Percentiles rank a stretch among this genome's conserved stretches.
Conservation (phyloP, 23 tunicate species). For the Halocynthia aurantium region DNA sequence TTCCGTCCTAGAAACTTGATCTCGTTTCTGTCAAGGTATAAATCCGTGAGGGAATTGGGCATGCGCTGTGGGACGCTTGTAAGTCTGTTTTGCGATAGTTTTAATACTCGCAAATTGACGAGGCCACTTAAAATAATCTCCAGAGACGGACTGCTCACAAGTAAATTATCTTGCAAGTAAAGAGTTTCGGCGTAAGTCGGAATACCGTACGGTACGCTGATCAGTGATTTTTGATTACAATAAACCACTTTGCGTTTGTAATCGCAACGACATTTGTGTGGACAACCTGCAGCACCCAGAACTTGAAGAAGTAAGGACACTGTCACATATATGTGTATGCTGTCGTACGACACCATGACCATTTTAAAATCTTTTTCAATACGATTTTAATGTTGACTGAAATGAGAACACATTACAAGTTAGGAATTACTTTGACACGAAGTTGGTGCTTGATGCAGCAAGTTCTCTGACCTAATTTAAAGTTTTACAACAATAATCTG, state of each 20-base stretch:
- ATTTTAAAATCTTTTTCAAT: too few relatives aligned
- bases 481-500: too few relatives aligned
- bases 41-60: slow-evolving; percentile 19
- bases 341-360: too few relatives aligned
- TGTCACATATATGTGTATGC: too few relatives aligned
- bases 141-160: slow-evolving; percentile 37
- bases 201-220: slow-evolving; percentile 44
- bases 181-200: slow-evolving; percentile 38
- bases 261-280: slow-evolving; percentile 54
- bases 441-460: too few relatives aligned
- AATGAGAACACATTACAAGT: too few relatives aligned
- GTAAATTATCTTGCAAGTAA: slow-evolving; percentile 44
- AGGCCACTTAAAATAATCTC: slow-evolving; percentile 23
- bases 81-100: slow-evolving; percentile 33
- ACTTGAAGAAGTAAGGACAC: too few relatives aligned
- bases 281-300: slow-evolving; percentile 18
- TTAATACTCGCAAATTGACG: slow-evolving; percentile 17
- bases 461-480: too few relatives aligned
- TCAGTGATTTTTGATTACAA: slow-evolving; percentile 46
- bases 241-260: slow-evolving; percentile 37
- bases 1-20: slow-evolving; percentile 46
- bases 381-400: too few relatives aligned
- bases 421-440: too few relatives aligned
- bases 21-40: slow-evolving; percentile 32
- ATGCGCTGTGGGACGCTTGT: slow-evolving; percentile 53